phyloP scores from a whole-genome alignment of 2,797 vertebrate genomes.

The Crenichthys baileyi region DNA sequence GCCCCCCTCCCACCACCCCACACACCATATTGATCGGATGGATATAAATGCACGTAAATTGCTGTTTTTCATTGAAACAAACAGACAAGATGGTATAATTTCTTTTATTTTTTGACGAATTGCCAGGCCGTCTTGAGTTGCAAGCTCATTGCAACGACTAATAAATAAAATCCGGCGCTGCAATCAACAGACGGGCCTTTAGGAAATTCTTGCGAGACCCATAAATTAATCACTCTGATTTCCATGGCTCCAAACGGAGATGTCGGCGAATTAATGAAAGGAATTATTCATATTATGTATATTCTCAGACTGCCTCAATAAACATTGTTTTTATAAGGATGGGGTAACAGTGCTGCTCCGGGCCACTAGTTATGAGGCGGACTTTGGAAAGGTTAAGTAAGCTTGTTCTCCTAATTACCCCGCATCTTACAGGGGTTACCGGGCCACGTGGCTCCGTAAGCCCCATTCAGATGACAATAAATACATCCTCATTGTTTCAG shows the following conservation, averaged over 20 bases:
- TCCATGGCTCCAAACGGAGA: slow-evolving; percentile 79
- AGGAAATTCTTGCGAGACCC: slow-evolving; percentile 84
- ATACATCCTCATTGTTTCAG: slow-evolving; percentile 36
- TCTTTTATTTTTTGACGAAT: slow-evolving; percentile 65
- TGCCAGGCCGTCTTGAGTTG: slow-evolving; percentile 67
- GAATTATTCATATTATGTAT: slow-evolving; percentile 86
- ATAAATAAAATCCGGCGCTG: slow-evolving; percentile 82
- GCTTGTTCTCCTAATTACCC: slow-evolving; percentile 79
- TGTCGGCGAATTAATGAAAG: slow-evolving; percentile 86
- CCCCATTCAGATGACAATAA: slow-evolving; percentile 52
- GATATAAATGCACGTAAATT: slow-evolving; percentile 30
- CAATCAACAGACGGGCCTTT: slow-evolving; percentile 84
- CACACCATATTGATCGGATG: background rate
- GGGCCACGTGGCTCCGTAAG: slow-evolving; percentile 62
- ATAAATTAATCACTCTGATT: slow-evolving; percentile 87
- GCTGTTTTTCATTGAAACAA: slow-evolving; percentile 61
- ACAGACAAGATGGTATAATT: slow-evolving; percentile 65
- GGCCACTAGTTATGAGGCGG: slow-evolving; percentile 82
- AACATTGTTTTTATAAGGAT: slow-evolving; percentile 87
- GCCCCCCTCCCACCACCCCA: slow-evolving; percentile 25
- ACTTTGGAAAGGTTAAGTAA: slow-evolving; percentile 81
- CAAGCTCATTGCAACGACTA: slow-evolving; percentile 77
- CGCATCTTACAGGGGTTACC: slow-evolving; percentile 71
- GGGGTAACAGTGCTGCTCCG: slow-evolving; percentile 81
- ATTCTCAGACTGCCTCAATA: slow-evolving; percentile 82